These are phyloP conservation scores for Gallinago solitaria DNA, from an alignment of 2,797 vertebrate genomes.

Conservation along the genomic window DNA sequence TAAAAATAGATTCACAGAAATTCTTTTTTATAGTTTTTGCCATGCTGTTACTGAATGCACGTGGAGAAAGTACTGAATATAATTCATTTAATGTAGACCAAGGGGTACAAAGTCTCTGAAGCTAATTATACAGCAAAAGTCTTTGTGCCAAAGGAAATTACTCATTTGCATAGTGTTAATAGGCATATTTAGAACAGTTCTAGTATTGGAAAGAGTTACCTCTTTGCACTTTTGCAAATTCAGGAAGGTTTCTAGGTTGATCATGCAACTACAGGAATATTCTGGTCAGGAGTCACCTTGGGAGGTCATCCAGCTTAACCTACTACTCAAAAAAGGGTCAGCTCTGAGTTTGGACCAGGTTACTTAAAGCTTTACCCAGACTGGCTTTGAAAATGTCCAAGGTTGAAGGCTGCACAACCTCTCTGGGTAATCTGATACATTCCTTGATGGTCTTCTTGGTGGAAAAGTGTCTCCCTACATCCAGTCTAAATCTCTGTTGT, in stretches of 20 bases:
- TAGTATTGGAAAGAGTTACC: background rate
- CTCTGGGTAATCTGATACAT: background rate
- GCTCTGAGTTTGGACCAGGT: background rate
- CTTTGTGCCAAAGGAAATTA: background rate
- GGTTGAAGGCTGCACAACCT: background rate
- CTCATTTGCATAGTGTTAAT: background rate
- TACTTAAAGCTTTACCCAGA: background rate
- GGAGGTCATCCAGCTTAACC: background rate
- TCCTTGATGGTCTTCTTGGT: background rate
- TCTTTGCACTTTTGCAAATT: background rate
- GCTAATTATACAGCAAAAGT: background rate
- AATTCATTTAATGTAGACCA: background rate
- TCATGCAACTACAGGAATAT: background rate
- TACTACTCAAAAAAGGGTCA: background rate
- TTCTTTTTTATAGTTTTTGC: background rate
- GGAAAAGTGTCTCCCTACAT: background rate
- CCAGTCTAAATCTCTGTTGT: background rate
- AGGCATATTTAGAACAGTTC: background rate
- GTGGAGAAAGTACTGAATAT: background rate
- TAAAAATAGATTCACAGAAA: conserved; percentile 13
- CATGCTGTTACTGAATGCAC: background rate
- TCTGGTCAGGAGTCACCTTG: background rate
- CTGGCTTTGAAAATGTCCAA: background rate
- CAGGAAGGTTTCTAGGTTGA: background rate
- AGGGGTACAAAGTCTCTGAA: background rate